These are phyloP conservation scores for Mythimna albipuncta DNA, from an alignment of 2,888 invertebrate species.

Conservation along the genomic window DNA sequence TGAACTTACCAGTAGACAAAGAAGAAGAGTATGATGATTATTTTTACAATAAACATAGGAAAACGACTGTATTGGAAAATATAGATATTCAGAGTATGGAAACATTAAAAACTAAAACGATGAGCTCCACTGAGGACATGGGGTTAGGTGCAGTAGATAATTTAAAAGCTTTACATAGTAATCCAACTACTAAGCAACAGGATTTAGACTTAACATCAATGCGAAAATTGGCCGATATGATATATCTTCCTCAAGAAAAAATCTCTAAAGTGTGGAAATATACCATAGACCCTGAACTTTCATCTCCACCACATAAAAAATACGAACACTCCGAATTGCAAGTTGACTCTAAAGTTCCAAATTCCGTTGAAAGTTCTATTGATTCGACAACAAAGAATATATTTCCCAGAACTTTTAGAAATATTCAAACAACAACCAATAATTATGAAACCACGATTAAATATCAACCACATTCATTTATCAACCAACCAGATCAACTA, in stretches of 20 bases:
- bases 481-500: conserved; percentile 14
- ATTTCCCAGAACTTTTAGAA: conserved; percentile 21
- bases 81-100: conserved; percentile 54
- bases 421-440: conserved; percentile 4
- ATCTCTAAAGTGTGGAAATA: conserved; percentile 28
- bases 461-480: conserved; percentile 4
- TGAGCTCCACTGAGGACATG: not conserved
- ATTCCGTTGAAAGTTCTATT: conserved; percentile 10
- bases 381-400: not conserved
- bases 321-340: not conserved
- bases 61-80: conserved; percentile 45
- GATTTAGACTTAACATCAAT: conserved; percentile 46
- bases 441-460: not conserved
- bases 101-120: conserved; percentile 62
- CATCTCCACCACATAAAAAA: not conserved
- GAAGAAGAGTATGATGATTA: conserved; percentile 63
- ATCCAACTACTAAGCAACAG: conserved; percentile 8
- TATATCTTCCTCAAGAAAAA: conserved; percentile 39
- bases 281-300: conserved; percentile 19
- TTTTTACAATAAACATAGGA: conserved; percentile 35
- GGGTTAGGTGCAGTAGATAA: not conserved
- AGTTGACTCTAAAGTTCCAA: not conserved
- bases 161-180: conserved; percentile 19
- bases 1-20: conserved; percentile 40
- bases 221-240: conserved; percentile 52